Conservation (phyloP, 1,140 invertebrate genomes). For the Hypothenemus hampei region DNA sequence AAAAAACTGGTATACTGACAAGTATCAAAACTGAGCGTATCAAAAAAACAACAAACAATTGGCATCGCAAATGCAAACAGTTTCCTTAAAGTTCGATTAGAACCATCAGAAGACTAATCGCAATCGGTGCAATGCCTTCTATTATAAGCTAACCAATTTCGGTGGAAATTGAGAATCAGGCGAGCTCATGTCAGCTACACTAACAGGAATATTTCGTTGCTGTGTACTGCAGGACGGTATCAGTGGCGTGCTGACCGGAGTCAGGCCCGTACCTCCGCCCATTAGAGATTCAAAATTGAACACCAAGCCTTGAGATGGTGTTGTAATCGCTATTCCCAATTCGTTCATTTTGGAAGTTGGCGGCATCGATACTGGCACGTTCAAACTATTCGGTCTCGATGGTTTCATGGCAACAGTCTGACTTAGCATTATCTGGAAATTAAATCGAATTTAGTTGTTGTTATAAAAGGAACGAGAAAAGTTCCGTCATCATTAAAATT, state of each 20-base stretch:
- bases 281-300: conserved; percentile 91
- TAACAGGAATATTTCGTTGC: conserved; percentile 55
- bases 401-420: conserved; percentile 52
- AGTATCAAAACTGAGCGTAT: conserved; percentile 22
- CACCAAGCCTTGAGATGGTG: conserved; percentile 78
- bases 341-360: conserved; percentile 37
- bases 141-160: conserved; percentile 71
- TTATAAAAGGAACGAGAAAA: neutral
- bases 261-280: conserved; percentile 87
- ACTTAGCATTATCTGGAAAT: conserved; percentile 37
- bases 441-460: neutral
- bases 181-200: conserved; percentile 58
- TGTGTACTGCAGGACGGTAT: conserved; percentile 64
- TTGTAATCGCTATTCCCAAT: conserved; percentile 75
- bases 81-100: neutral
- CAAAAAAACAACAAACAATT: neutral
- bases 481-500: neutral
- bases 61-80: neutral
- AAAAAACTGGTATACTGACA: conserved; percentile 23
- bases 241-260: conserved; percentile 69
- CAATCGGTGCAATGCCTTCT: conserved; percentile 3
- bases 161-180: conserved; percentile 64
- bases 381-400: conserved; percentile 62
- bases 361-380: conserved; percentile 45
- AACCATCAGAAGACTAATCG: neutral